These are phyloP conservation scores for Epizoanthus stellaris DNA, from an alignment of 92 coral and sea anemone genomes.

Conservation along the genomic window DNA sequence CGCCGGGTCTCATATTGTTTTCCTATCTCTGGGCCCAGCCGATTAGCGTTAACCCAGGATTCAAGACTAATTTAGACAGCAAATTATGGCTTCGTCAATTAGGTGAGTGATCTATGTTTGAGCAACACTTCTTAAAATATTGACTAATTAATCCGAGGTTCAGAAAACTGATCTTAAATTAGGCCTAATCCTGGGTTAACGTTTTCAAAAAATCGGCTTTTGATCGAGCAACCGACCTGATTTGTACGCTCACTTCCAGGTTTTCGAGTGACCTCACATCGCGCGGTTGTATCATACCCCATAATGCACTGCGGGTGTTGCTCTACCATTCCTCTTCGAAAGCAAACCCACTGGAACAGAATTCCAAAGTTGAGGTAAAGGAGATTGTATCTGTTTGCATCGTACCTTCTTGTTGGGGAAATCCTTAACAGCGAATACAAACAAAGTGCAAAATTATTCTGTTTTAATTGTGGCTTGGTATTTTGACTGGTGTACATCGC, in stretches of 20 bases:
- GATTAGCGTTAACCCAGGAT: too few relatives aligned
- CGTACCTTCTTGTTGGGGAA: slow-evolving; percentile 7
- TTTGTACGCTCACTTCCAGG: background rate
- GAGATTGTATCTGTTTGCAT: slow-evolving; percentile 57
- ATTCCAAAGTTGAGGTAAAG: slow-evolving; percentile 25
- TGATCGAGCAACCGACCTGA: too few relatives aligned
- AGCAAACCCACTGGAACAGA: slow-evolving; percentile 53
- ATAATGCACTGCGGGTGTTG: slow-evolving; percentile 59
- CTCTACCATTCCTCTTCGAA: slow-evolving; percentile 50
- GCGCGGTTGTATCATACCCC: slow-evolving; percentile 66
- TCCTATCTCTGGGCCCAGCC: too few relatives aligned
- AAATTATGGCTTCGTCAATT: too few relatives aligned
- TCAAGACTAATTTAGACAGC: too few relatives aligned
- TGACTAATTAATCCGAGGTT: too few relatives aligned
- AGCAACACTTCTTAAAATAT: too few relatives aligned
- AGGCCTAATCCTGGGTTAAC: too few relatives aligned
- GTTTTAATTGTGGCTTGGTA: slow-evolving; percentile 6
- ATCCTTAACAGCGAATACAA: background rate
- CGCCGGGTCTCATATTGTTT: too few relatives aligned
- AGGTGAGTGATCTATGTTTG: too few relatives aligned
- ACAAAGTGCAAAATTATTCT: background rate
- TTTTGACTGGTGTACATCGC: background rate
- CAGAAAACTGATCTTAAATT: too few relatives aligned
- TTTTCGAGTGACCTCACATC: slow-evolving; percentile 7
- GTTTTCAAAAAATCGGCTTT: too few relatives aligned